phyloP scores from a whole-genome alignment of 2,113 vertebrate genomes.

The Pituophis catenifer region DNA sequence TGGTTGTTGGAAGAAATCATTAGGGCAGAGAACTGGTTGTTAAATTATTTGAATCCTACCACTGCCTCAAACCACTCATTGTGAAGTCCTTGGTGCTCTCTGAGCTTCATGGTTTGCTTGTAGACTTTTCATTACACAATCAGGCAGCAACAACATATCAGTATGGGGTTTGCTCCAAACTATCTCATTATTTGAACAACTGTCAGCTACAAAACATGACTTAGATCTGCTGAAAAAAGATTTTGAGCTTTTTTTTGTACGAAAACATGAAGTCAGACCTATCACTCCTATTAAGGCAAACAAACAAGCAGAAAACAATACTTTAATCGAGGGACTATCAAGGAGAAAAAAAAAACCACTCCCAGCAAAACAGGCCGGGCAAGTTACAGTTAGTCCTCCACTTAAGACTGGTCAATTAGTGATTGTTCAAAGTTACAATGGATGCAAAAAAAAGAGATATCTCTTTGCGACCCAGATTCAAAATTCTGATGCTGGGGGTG shows the following conservation, averaged over 20 bases:
- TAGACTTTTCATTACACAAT: neutral
- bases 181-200: neutral
- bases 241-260: no score
- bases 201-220: neutral
- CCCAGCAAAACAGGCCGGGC: neutral
- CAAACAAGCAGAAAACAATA: neutral
- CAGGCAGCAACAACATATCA: neutral
- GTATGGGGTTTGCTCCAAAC: neutral
- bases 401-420: neutral
- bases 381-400: neutral
- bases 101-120: neutral
- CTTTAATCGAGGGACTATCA: neutral
- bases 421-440: neutral
- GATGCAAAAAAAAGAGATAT: neutral
- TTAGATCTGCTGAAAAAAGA: neutral
- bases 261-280: neutral
- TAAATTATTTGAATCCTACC: no score
- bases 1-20: no score
- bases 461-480: neutral
- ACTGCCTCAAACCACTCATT: neutral
- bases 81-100: neutral
- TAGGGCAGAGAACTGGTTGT: no score
- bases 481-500: neutral
- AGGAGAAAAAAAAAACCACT: neutral
- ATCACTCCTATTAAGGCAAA: neutral